Evolutionary conservation across 2,797 vertebrate genomes (phyloP), one percentile per base, ranked within the genome.

Genomic region (Fratercula arctica): DNA sequence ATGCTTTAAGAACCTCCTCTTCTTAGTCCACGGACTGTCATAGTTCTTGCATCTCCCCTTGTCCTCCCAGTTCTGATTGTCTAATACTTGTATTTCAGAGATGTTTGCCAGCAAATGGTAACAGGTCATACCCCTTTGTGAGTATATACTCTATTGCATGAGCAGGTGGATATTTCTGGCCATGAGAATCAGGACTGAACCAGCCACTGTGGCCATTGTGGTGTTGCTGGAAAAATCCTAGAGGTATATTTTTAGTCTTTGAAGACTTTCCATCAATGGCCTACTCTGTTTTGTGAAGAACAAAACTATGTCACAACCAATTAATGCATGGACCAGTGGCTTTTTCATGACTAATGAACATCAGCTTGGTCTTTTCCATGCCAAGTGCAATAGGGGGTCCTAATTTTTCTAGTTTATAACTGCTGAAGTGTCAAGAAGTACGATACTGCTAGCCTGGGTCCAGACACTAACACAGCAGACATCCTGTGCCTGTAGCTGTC

Each of bases 361-460:
- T 18, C 29, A 73, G 18, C 21, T 82, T 83, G 61, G 39, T 37
- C 76, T 72, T 80, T 91, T 68, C 48, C 45, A 43, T 3, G 33
- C 12, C 23, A 14, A 25, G 11, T 37, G 64, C 2, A 2, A 45
- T 8, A 79, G 8, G 0, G 2, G 4, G 3, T n/a, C 43, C 54
- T 41, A 33, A 60, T 37, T 33, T 85, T 92, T 53, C 48, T 59
- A 4, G 6, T 79, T 87, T 77, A 33, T 67, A 74, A 50, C 18
- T 2, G 4, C 23, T 48, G 72, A 74, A 41, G 28, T 64, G 57
- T 56, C 20, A 82, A 19, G 74, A 59, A 61, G 46, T 26, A n/a
- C 20, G 24, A 17, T 39, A 6, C 29, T 54, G n/a, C 74, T 19
- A 69, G n/a, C 11, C 39, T 56, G 75, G 48, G 35, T 76, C 76